Base-by-base conservation (phyloP, 2,888 invertebrate genomes). In the Scelioninae gen. 2 region DNA sequence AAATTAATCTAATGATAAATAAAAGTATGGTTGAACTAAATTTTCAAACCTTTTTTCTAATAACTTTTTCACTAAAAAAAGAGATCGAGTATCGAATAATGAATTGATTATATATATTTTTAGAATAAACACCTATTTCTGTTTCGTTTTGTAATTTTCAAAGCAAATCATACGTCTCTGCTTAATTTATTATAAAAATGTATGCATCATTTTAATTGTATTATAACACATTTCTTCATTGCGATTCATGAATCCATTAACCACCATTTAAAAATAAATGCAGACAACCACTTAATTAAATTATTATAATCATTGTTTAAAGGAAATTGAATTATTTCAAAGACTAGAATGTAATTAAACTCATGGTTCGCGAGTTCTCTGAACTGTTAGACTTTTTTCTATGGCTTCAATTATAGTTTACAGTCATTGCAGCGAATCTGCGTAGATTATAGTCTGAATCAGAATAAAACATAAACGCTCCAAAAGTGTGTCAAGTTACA, bases 401-500 rank as follows among this genome's bases (percentile, higher is more conserved):
- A 68, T 68, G 68, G 64, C 46, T 68, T 52, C 33, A 68, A 68
- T 73, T 63, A 68, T 39, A 73, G 63, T 55, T 43, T 46, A 11
- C 48, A 15, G 68, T 68, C 58, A 73, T 73, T 73, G 60, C 48
- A 58, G 68, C 35, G 73, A 64, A 69, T 69, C 64, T 37, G 63
- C 35, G 58, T 16, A 69, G 69, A 73, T 73, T 69, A 69, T 69
- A 73, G 53, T 39, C 22, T 69, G 11, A 46, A 50, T 53, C 45
- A 43, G 60, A 64, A 73, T 73, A 73, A 73, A 73, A 61, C 67
- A 48, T 67, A 73, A 73, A 69, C 22, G 57, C 53, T 73, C 64
- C n/a, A 53, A 65, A 73, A 73, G 73, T 73, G 60, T 73, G 73
- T 73, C 73, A 69, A 64, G 58, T 52, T 45, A 64, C 58, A 67